Evolutionary conservation across 2,113 vertebrate genomes (phyloP).

Genomic region (Penelope pileata): DNA sequence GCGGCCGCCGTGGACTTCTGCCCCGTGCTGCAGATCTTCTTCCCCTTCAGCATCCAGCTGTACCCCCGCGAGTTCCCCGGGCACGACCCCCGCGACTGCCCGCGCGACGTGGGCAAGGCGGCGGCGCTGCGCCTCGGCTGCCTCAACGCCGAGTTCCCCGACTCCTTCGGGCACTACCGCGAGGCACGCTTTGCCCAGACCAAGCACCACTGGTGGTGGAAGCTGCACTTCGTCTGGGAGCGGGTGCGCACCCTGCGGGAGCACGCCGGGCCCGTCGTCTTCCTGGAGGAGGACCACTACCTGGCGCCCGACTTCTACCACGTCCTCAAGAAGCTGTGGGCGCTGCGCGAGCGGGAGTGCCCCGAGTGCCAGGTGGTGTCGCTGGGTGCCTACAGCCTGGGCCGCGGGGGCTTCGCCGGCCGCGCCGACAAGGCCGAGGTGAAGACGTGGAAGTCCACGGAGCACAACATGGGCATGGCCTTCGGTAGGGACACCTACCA

Average conservation of each 20-base stretch:
- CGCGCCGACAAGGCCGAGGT: slow-evolving; percentile 92
- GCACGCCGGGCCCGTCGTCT: slow-evolving; percentile 85
- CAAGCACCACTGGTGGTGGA: slow-evolving; percentile 99
- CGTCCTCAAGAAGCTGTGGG: slow-evolving; percentile 85
- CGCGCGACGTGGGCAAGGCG: slow-evolving; percentile 87
- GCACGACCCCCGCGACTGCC: slow-evolving; percentile 92
- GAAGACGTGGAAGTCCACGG: slow-evolving; percentile 97
- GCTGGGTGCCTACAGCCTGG: slow-evolving; percentile 87
- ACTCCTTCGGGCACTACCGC: slow-evolving; percentile 96
- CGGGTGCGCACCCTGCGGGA: slow-evolving; percentile 84
- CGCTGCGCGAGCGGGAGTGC: slow-evolving; percentile 83
- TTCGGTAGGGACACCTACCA: slow-evolving; percentile 88
- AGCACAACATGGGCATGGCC: slow-evolving; percentile 99
- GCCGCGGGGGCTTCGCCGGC: slow-evolving; percentile 81
- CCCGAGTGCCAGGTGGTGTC: slow-evolving; percentile 92
- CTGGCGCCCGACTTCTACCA: slow-evolving; percentile 92
- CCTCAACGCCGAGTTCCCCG: slow-evolving; percentile 95
- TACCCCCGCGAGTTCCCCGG: slow-evolving; percentile 96
- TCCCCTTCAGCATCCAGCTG: slow-evolving; percentile 96
- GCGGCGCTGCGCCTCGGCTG: slow-evolving; percentile 91
- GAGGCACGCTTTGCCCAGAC: slow-evolving; percentile 96
- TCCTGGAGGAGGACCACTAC: slow-evolving; percentile 96
- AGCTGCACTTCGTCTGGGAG: slow-evolving; percentile 97
- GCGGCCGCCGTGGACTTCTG: slow-evolving; percentile 91
- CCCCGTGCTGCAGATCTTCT: slow-evolving; percentile 95